Evolutionary conservation across 2,113 vertebrate species (phyloP), one percentile per base, ranked within the genome.

Genomic region (Carlito syrichta): DNA sequence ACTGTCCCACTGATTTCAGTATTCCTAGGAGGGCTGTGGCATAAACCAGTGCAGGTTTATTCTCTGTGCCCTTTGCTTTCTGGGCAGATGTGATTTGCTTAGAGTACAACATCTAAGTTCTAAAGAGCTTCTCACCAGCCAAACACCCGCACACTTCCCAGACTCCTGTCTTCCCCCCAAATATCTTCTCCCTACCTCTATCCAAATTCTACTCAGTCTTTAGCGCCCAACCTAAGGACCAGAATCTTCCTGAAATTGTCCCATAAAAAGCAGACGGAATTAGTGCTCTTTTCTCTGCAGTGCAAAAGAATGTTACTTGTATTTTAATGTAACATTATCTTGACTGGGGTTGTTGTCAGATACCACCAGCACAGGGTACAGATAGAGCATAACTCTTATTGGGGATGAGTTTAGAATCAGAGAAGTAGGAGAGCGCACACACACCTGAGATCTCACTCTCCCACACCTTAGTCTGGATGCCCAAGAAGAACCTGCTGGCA

Each of bases 161-260:
- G 45, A 4, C 1, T 5, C 19, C 68, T 48, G 12, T 6, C 30
- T 91, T 16, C 23, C 3, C 5, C 4, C 5, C 3, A 16, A 23
- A 16, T 3, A 2, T 10, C 25, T 69, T 73, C 7, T 43, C 30
- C 3, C 2, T 11, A 5, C 3, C 52, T 95, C 20, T 8, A 0
- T 86, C 10, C 38, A 19, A 43, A 10, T 23, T 40, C 69, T 50
- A 0, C 23, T 58, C 0, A 0, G 30, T 19, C 10, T 66, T 30
- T 6, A 16, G 23, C 11, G 20, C 0, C 2, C 16, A 30, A 1
- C 1, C 6, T 1, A 30, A 10, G 22, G 22, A 30, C 6, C 1
- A 25, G 17, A 20, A 27, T 2, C 8, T 62, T 52, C 0, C 19
- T 48, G 9, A 48, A 89, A n/a, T 19, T 68, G 1, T 5, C 45